Evolutionary conservation across 1,140 invertebrate species (phyloP).

Genomic region (Drosophila malerkotliana): DNA sequence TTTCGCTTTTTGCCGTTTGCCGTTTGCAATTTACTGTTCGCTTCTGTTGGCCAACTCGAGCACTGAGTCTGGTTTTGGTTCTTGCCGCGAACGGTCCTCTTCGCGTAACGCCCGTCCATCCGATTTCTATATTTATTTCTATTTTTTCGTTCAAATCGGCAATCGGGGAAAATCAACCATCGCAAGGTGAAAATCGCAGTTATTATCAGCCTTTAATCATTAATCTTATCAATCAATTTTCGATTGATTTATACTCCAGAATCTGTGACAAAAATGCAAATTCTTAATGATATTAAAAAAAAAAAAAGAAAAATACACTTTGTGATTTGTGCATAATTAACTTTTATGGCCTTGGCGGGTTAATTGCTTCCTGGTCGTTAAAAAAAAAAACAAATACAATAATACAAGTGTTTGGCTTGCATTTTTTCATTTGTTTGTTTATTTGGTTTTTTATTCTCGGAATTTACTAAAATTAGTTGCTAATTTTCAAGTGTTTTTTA

Average conservation of each 20-base stretch:
- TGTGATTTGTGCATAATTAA: conserved; percentile 21
- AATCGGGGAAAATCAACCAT: conserved; percentile 5
- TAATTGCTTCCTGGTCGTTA: conserved; percentile 22
- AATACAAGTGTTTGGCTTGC: conserved; percentile 1
- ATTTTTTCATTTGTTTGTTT: background rate
- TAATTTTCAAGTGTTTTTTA: background rate
- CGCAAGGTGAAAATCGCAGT: conserved; percentile 10
- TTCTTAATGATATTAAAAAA: background rate
- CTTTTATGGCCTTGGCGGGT: conserved; percentile 25
- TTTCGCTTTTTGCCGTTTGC: conserved; percentile 17
- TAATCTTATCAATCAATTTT: conserved; percentile 2
- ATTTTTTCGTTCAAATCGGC: background rate
- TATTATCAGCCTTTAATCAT: background rate
- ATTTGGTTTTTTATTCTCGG: background rate
- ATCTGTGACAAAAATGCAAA: background rate
- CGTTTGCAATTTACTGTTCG: conserved; percentile 32
- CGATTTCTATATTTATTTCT: background rate
- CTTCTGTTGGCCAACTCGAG: conserved; percentile 69
- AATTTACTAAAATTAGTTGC: background rate
- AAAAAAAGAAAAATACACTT: background rate
- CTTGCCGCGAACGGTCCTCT: conserved; percentile 67
- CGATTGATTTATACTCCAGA: conserved; percentile 4
- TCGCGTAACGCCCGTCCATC: background rate
- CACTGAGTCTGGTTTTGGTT: conserved; percentile 78
- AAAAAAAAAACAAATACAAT: background rate